These are phyloP conservation scores for Platanista minor DNA, from an alignment of 2,113 vertebrate species.

Conservation along the genomic window DNA sequence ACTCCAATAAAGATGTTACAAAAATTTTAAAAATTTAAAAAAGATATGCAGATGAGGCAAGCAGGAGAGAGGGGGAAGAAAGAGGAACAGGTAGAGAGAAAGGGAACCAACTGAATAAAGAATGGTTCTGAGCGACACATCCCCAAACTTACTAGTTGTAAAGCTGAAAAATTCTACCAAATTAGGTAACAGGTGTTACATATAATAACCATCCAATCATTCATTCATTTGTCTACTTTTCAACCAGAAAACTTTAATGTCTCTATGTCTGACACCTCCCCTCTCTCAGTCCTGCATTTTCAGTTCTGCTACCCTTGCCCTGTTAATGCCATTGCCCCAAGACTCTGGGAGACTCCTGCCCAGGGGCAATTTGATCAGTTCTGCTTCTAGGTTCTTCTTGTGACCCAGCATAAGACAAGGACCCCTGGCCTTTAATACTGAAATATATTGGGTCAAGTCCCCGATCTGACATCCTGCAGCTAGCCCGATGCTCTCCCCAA, in stretches of 20 bases:
- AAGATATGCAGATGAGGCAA: accelerated
- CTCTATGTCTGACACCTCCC: too few species aligned
- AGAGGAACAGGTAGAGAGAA: background rate
- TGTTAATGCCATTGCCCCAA: accelerated
- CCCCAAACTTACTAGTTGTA: background rate
- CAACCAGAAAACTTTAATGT: background rate
- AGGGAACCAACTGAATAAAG: background rate
- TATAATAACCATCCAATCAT: background rate
- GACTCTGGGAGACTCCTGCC: background rate
- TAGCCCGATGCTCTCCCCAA: background rate
- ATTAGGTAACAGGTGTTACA: too few species aligned
- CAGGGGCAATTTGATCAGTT: accelerated
- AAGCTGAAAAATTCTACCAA: background rate
- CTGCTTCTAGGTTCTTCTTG: background rate
- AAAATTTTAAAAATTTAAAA: accelerated
- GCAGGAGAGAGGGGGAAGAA: background rate
- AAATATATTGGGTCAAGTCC: background rate
- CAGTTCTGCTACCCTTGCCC: background rate
- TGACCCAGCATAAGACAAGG: background rate
- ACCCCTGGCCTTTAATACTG: background rate
- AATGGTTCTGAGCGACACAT: accelerated
- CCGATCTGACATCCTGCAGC: accelerated
- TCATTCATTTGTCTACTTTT: background rate
- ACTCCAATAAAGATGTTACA: too few species aligned
- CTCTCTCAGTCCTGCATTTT: background rate